Percentiles rank a stretch among this genome's conserved stretches.
phyloP scores from a whole-genome alignment of 2,888 invertebrate species.

The Netelia melanura region DNA sequence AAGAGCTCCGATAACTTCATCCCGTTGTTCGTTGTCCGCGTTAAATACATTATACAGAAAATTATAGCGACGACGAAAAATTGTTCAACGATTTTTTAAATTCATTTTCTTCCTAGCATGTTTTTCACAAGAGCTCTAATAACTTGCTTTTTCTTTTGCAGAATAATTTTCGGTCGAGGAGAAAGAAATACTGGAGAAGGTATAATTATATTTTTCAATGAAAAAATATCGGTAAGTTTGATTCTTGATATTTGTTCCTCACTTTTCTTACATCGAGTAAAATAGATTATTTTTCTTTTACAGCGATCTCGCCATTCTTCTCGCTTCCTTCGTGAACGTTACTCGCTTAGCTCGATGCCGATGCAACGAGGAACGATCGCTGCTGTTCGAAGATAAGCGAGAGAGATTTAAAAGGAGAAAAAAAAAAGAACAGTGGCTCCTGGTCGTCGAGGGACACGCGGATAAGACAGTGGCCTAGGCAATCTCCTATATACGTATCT shows the following conservation, averaged over 20 bases:
- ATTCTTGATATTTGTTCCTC: background rate
- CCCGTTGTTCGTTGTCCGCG: background rate
- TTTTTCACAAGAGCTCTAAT: no score
- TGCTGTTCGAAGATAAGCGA: conserved; percentile 27
- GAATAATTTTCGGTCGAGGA: no score
- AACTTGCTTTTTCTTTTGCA: no score
- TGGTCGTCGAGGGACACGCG: background rate
- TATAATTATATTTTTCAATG: no score
- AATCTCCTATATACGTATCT: conserved; percentile 1
- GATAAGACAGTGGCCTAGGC: conserved; percentile 44
- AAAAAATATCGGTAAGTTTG: no score
- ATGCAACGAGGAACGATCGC: conserved; percentile 13
- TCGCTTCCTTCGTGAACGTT: background rate
- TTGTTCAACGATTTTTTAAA: background rate
- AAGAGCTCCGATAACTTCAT: background rate
- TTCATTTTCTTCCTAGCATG: background rate
- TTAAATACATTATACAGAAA: background rate
- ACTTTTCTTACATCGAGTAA: background rate
- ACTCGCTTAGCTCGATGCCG: background rate
- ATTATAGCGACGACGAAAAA: background rate
- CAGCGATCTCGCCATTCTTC: background rate
- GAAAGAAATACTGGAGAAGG: background rate
- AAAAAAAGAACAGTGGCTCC: conserved; percentile 11
- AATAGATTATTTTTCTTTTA: conserved; percentile 39
- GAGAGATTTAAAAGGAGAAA: conserved; percentile 33